Percentiles rank a stretch among this genome's conserved stretches.
Evolutionary conservation across 2,113 vertebrate species (phyloP).

Genomic region (Hiodon tergisus): DNA sequence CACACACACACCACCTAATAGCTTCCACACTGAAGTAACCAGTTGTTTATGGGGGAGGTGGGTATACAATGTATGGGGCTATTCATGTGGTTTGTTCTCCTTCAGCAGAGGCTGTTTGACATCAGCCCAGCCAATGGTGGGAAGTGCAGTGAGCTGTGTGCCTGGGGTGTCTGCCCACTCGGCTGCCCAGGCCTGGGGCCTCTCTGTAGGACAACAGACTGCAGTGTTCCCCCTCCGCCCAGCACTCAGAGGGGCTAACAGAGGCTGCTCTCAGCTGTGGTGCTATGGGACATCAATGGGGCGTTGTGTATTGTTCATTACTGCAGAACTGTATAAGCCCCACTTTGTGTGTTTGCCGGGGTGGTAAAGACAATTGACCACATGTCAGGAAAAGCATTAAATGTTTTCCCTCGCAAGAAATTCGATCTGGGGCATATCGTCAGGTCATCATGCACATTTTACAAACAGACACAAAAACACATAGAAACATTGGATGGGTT

Average conservation of each 20-base stretch:
- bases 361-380: constrained; percentile 31
- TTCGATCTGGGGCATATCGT: constrained; percentile 19
- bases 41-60: neutral
- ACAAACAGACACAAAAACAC: neutral
- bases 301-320: constrained; percentile 38
- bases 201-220: constrained; percentile 33
- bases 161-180: constrained; percentile 26
- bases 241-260: constrained; percentile 25
- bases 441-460: neutral
- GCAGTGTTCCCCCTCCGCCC: constrained; percentile 34
- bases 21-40: neutral
- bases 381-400: constrained; percentile 23
- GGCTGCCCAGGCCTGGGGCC: constrained; percentile 19
- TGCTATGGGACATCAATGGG: constrained; percentile 36
- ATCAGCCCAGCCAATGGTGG: neutral
- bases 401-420: neutral
- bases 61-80: neutral
- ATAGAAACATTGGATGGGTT: too few species aligned
- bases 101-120: constrained; percentile 33
- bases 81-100: constrained; percentile 41
- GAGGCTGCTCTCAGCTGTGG: constrained; percentile 24
- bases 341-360: constrained; percentile 19
- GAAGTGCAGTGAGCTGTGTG: constrained; percentile 16
- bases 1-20: neutral
- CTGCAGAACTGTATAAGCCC: constrained; percentile 32